phyloP scores from a whole-genome alignment of 2,113 vertebrate genomes.

The Ptyas mucosa region DNA sequence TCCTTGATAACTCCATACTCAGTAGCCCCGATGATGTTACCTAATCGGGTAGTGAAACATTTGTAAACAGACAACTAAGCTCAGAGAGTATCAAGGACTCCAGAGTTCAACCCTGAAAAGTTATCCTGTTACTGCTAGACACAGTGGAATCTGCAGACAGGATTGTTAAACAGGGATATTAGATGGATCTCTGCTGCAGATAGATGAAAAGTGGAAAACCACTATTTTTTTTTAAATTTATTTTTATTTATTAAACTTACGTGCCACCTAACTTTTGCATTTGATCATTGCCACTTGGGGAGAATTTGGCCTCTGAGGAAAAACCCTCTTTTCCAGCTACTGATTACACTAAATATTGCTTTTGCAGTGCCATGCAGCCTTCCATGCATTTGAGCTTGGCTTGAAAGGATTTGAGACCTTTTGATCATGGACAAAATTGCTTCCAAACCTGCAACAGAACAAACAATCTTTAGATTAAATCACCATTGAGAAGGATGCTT shows the following conservation, averaged over 20 bases:
- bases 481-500: neutral
- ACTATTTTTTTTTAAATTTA: neutral
- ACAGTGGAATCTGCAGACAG: neutral
- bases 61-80: neutral
- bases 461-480: neutral
- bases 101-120: neutral
- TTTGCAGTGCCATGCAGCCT: neutral
- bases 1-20: neutral
- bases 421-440: constrained; percentile 12
- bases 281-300: too few relatives aligned
- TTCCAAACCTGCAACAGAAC: neutral
- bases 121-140: neutral
- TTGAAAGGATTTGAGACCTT: neutral
- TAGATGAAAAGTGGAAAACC: neutral
- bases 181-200: neutral
- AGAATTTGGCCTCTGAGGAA: neutral
- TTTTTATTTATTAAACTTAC: neutral
- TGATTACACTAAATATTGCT: neutral
- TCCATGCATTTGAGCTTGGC: neutral
- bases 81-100: neutral
- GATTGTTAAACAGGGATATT: neutral
- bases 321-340: neutral
- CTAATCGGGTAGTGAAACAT: neutral
- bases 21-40: neutral
- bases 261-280: neutral